Base-by-base conservation (phyloP, 2,797 vertebrate genomes). In the Psittacula echo region DNA sequence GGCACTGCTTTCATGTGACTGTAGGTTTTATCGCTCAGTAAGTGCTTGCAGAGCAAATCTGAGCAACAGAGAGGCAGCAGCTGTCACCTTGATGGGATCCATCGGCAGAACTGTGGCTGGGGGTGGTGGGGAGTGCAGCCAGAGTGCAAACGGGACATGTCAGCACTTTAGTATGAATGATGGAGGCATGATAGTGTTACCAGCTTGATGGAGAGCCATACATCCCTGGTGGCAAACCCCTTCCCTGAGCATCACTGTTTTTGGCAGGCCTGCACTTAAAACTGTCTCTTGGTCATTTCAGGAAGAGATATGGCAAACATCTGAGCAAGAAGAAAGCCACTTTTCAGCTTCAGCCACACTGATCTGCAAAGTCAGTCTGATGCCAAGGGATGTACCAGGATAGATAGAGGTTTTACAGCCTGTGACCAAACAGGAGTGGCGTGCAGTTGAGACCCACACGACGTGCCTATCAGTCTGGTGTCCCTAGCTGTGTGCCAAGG, bases 381-480 rank as follows among this genome's bases (percentile, higher is more conserved):
- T 8, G 29, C 48, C 74, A 32, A 37, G 45, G 24, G 62, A 11
- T 23, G 58, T 45, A 42, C 66, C 71, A 70, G 87, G 39, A 8
- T 1, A 54, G 77, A 30, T 22, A 18, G 39, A 45, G 70, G 54
- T 34, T 93, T 83, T 72, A 11, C 74, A 79, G 71, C n/a, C 51
- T 30, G 34, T 78, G 50, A 9, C 45, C 2, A 1, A 42, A 29
- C 24, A 82, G 74, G 53, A 42, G 26, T 2, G 7, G 62, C 23
- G 8, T 0, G 0, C 7, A 4, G 32, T 4, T 26, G 39, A 67
- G 72, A 56, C 30, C 18, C 48, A 3, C 22, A 2, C 1, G 0
- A 8, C 0, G 5, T 32, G 29, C 30, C 39, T 39, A 6, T 18
- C 1, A 3, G 9, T 42, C 37, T n/a, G 30, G 13, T 45, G 58